Conservation (phyloP, 2,113 vertebrate genomes). For the Benitochromis conjunctus region DNA sequence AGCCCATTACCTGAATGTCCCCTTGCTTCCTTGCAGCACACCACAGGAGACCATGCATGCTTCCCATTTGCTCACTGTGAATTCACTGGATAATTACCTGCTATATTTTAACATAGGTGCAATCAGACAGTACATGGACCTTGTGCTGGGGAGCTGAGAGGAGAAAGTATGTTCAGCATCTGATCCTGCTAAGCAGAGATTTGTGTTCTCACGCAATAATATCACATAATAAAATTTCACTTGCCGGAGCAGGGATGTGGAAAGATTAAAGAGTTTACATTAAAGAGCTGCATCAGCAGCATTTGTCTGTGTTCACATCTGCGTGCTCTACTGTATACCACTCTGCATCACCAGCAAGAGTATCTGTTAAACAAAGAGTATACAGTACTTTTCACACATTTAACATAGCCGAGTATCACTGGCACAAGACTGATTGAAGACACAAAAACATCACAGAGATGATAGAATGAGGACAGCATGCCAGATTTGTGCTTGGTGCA, state of each 20-base stretch:
- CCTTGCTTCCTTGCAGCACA: not conserved
- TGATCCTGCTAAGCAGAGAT: not conserved
- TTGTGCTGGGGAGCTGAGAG: not conserved
- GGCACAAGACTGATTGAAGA: slow-evolving; percentile 3
- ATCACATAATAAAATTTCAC: not conserved
- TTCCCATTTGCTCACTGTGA: not conserved
- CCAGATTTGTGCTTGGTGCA: not conserved
- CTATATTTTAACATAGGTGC: not conserved
- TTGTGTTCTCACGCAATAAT: not conserved
- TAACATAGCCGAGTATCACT: not conserved
- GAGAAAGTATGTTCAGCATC: not conserved
- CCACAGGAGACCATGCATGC: not conserved
- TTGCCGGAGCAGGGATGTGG: not conserved
- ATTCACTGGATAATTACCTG: not conserved
- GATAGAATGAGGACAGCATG: slow-evolving; percentile 17
- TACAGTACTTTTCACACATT: not conserved
- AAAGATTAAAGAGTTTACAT: not conserved
- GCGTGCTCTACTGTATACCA: not conserved
- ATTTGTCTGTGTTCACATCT: not conserved
- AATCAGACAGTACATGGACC: not conserved
- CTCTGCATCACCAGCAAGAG: not conserved
- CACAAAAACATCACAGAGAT: not conserved
- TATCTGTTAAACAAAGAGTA: not conserved
- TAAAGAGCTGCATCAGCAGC: not conserved
- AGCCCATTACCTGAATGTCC: not conserved